Evolutionary conservation across 2,113 vertebrate genomes (phyloP).

Genomic region (Tetrax tetrax): DNA sequence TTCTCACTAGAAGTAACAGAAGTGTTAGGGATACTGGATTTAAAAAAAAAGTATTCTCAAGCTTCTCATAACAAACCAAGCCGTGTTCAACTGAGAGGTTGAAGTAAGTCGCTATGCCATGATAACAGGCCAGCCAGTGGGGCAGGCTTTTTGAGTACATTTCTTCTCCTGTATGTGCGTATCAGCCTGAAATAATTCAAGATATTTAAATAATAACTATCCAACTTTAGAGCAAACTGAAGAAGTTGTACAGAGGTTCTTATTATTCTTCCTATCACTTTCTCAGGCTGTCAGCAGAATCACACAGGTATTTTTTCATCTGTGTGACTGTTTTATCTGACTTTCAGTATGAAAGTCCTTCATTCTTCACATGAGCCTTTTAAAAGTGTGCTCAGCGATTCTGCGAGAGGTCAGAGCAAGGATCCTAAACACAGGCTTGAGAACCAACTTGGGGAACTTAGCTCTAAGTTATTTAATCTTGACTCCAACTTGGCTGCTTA

Average conservation of each 20-base stretch:
- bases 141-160: no score
- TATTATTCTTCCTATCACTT: background rate
- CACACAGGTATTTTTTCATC: fast-evolving
- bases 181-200: background rate
- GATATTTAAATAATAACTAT: background rate
- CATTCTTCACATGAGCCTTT: fast-evolving
- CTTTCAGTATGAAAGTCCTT: background rate
- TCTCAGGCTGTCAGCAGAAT: background rate
- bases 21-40: background rate
- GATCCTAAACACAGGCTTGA: background rate
- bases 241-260: background rate
- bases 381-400: background rate
- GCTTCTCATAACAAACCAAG: background rate
- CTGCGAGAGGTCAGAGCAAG: background rate
- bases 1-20: background rate
- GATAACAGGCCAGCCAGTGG: background rate
- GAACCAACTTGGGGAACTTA: background rate
- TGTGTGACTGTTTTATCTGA: background rate
- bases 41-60: background rate
- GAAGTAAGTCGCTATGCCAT: background rate
- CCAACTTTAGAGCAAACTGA: background rate
- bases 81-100: background rate
- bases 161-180: background rate
- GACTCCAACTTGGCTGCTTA: background rate
- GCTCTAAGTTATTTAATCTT: background rate